A percentile compares a stretch with the other conserved stretches of the same genome.
Evolutionary conservation across 2,797 vertebrate species (phyloP).

Genomic region (Etheostoma nigrum): DNA sequence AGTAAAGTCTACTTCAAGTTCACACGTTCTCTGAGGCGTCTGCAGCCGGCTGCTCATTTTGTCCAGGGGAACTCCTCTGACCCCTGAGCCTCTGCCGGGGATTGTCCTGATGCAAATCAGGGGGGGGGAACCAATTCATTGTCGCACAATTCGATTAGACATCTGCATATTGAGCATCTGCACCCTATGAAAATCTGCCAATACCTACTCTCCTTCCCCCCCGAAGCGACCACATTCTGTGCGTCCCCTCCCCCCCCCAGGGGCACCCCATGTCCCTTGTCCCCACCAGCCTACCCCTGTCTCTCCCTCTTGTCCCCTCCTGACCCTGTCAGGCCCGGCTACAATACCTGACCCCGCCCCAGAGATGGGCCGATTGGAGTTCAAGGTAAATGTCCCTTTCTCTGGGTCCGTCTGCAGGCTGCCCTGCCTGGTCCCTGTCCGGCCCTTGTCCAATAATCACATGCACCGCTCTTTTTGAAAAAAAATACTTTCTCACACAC

Average conservation of each 20-base stretch:
- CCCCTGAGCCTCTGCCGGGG: constrained; percentile 75
- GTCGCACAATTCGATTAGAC: constrained; percentile 85
- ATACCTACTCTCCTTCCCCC: constrained; percentile 65
- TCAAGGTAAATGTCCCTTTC: constrained; percentile 84
- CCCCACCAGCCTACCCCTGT: constrained; percentile 42
- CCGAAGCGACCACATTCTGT: constrained; percentile 32
- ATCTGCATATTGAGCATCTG: constrained; percentile 89
- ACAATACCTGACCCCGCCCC: constrained; percentile 80
- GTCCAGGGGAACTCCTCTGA: constrained; percentile 77
- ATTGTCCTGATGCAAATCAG: constrained; percentile 87
- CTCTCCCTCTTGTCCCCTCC: constrained; percentile 65
- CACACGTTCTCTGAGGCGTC: constrained; percentile 81
- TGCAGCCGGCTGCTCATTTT: constrained; percentile 82
- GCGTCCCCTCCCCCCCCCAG: constrained; percentile 37
- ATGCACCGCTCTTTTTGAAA: constrained; percentile 70
- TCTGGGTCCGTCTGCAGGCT: constrained; percentile 63
- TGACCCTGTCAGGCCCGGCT: constrained; percentile 78
- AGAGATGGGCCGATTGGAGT: constrained; percentile 78
- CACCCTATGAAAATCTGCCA: constrained; percentile 80
- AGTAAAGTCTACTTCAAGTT: constrained; percentile 85
- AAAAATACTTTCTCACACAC: constrained; percentile 47
- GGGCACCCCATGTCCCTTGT: constrained; percentile 69
- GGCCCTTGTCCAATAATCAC: constrained; percentile 68
- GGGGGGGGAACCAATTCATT: constrained; percentile 78
- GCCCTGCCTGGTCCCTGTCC: constrained; percentile 53